Evolutionary conservation across 2,888 invertebrate genomes (phyloP).

Genomic region (Calameuta pallipes): DNA sequence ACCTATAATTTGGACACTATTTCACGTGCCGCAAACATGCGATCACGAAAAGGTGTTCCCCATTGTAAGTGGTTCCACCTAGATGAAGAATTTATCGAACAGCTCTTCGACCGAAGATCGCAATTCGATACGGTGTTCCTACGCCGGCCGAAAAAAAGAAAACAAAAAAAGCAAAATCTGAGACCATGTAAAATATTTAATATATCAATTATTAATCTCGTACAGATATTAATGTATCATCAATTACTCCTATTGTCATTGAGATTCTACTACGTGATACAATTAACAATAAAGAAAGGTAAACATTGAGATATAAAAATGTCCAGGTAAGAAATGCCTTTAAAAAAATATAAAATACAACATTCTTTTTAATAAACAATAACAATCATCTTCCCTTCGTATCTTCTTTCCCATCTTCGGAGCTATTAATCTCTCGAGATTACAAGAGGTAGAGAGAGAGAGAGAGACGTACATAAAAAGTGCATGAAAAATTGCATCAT

Average conservation of each 20-base stretch:
- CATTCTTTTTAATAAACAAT: not conserved
- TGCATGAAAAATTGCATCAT: not conserved
- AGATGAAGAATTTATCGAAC: constrained; percentile 60
- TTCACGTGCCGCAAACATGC: constrained; percentile 56
- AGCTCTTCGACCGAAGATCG: constrained; percentile 36
- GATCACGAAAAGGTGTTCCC: constrained; percentile 61
- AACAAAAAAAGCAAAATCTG: not conserved
- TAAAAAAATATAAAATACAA: not conserved
- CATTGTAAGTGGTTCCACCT: constrained; percentile 51
- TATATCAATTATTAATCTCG: not conserved
- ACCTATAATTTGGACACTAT: constrained; percentile 61
- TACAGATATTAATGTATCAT: not conserved
- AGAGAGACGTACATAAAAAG: not conserved
- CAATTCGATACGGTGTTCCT: not conserved
- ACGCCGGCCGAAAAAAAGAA: not conserved
- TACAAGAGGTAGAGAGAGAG: not conserved
- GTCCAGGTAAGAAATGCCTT: not conserved
- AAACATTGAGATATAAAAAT: not conserved
- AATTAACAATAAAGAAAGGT: not conserved
- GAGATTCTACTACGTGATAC: not conserved
- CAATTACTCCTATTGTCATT: not conserved
- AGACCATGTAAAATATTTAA: not conserved
- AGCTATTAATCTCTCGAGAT: not conserved
- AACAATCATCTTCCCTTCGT: not conserved
- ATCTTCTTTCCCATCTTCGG: not conserved